phyloP scores from a whole-genome alignment of 2,888 invertebrate species.

The Lepas anatifera region DNA sequence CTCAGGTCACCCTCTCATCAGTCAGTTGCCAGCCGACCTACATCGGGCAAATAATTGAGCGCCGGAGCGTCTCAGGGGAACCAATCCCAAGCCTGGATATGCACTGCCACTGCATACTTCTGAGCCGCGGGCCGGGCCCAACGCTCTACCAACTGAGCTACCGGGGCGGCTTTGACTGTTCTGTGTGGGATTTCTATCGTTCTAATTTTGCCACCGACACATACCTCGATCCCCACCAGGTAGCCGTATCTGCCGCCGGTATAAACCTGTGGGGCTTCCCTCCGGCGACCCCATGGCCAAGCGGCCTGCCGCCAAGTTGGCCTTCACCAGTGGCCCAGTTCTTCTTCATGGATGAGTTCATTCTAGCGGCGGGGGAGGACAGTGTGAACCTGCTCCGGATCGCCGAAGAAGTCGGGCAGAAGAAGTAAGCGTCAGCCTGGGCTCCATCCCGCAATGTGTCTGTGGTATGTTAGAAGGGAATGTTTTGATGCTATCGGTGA shows the following conservation, averaged over 20 bases:
- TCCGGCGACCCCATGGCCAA: not conserved
- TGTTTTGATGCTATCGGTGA: not conserved
- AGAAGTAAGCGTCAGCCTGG: not conserved
- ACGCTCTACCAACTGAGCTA: no score
- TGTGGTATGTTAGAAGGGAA: not conserved
- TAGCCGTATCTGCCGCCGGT: not conserved
- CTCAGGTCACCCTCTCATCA: no score
- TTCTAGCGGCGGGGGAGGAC: not conserved
- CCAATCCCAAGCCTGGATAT: no score
- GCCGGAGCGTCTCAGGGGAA: no score
- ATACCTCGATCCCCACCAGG: not conserved
- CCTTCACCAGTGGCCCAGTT: not conserved
- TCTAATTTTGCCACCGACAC: no score
- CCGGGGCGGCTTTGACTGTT: no score
- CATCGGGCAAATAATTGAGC: no score
- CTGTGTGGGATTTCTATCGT: no score
- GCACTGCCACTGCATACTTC: no score
- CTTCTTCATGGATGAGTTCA: constrained; percentile 1
- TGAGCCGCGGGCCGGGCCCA: no score
- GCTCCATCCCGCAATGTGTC: not conserved
- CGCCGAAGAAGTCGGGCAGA: not conserved
- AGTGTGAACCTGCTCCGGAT: not conserved
- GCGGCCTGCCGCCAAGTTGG: not conserved
- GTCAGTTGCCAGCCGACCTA: no score
- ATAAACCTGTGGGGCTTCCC: not conserved